phyloP scores from a whole-genome alignment of 1,140 invertebrate genomes.

The Epicauta chinensis region DNA sequence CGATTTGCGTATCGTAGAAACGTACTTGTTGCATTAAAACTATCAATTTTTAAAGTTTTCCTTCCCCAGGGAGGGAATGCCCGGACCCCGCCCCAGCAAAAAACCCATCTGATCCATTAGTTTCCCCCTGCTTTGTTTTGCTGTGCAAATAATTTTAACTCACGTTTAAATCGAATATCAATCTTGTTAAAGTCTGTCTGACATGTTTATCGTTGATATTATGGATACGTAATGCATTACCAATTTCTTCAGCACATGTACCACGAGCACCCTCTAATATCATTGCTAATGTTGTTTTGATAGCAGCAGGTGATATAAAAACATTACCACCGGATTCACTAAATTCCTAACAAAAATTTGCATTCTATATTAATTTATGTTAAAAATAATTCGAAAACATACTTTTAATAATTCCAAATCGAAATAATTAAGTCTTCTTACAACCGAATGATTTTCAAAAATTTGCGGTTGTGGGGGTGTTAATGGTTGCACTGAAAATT shows the following conservation, averaged over 20 bases:
- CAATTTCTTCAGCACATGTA: constrained; percentile 52
- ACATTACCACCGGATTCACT: constrained; percentile 49
- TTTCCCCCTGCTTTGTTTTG: constrained; percentile 43
- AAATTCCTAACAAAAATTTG: constrained; percentile 31
- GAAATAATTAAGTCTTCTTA: constrained; percentile 32
- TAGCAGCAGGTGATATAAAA: constrained; percentile 61
- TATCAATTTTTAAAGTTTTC: too few relatives aligned
- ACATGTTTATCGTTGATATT: constrained; percentile 44
- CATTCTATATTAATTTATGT: constrained; percentile 1
- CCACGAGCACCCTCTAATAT: constrained; percentile 55
- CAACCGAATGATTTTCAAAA: constrained; percentile 5
- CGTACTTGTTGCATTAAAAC: too few relatives aligned
- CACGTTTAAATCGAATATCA: constrained; percentile 50
- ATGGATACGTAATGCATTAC: constrained; percentile 49
- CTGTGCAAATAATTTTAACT: constrained; percentile 13
- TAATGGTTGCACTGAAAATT: too few relatives aligned
- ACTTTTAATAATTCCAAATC: constrained; percentile 35
- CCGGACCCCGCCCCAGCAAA: too few relatives aligned
- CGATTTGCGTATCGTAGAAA: too few relatives aligned
- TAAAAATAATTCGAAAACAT: constrained; percentile 2
- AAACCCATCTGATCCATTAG: too few relatives aligned
- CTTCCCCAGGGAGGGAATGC: too few relatives aligned
- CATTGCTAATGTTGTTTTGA: constrained; percentile 58
- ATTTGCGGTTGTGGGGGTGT: constrained; percentile 3
- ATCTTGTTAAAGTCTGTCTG: constrained; percentile 42